Conservation (phyloP, 2,888 invertebrate species). For the Hemithea aestivaria region DNA sequence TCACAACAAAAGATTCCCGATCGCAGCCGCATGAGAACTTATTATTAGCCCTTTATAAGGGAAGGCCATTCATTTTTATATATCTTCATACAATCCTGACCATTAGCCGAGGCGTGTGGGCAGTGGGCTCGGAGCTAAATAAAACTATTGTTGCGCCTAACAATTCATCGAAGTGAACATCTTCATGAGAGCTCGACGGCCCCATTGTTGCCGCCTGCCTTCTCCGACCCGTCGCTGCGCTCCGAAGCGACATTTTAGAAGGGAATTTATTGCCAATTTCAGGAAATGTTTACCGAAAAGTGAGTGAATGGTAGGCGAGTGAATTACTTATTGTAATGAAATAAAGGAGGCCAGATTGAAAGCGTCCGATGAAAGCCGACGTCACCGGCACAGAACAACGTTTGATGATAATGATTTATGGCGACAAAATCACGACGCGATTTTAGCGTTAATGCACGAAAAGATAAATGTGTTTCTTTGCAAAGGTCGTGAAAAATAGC, state of each 20-base stretch:
- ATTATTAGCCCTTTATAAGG: conserved; percentile 73
- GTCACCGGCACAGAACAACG: conserved; percentile 50
- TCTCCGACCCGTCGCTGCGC: conserved; percentile 34
- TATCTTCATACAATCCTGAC: conserved; percentile 74
- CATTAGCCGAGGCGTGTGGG: conserved; percentile 77
- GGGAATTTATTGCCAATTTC: conserved; percentile 76
- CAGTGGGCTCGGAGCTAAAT: conserved; percentile 74
- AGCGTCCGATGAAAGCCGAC: conserved; percentile 71
- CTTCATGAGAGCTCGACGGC: conserved; percentile 61
- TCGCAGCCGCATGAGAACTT: conserved; percentile 74
- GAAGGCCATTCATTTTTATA: conserved; percentile 67
- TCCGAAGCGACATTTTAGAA: conserved; percentile 60
- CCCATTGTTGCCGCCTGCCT: conserved; percentile 60
- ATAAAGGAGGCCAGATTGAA: conserved; percentile 75
- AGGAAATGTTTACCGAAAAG: conserved; percentile 72
- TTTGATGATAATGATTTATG: conserved; percentile 77
- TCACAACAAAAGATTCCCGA: conserved; percentile 62
- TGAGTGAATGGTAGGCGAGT: conserved; percentile 71
- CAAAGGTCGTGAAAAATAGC: conserved; percentile 42
- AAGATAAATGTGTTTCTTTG: conserved; percentile 66
- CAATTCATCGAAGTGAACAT: conserved; percentile 75
- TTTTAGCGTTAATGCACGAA: conserved; percentile 65
- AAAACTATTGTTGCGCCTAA: conserved; percentile 75
- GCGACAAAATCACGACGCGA: conserved; percentile 65
- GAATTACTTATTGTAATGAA: conserved; percentile 76